phyloP scores from a whole-genome alignment of 2,113 vertebrate species.

The Elaphurus davidianus region DNA sequence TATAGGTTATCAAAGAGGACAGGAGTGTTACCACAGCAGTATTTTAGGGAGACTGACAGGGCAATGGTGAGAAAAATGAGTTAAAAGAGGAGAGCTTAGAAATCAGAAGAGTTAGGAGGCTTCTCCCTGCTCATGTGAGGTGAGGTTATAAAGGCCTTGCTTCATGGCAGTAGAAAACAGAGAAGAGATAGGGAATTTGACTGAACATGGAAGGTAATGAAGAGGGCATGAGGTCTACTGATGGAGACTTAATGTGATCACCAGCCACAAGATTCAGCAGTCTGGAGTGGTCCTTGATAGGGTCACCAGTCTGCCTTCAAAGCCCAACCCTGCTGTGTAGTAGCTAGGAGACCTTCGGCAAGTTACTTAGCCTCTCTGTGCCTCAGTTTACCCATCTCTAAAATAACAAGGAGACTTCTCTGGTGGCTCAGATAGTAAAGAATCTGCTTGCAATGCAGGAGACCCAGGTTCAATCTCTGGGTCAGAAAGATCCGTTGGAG shows the following conservation, averaged over 20 bases:
- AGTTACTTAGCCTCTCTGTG: not conserved
- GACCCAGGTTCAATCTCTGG: not conserved
- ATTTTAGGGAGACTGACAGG: not conserved
- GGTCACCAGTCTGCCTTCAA: not conserved
- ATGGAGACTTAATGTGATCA: not conserved
- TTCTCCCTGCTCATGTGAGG: not conserved
- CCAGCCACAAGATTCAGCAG: not conserved
- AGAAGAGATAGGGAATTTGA: not conserved
- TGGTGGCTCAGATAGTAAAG: not conserved
- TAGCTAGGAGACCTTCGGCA: not conserved
- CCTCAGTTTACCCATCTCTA: not conserved
- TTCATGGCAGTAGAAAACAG: not conserved
- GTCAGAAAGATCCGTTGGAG: not conserved
- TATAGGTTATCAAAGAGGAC: not conserved
- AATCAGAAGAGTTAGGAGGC: not conserved
- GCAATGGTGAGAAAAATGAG: not conserved
- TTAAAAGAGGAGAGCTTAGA: not conserved
- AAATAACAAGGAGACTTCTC: not conserved
- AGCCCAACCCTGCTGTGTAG: not conserved
- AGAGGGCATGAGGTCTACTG: not conserved
- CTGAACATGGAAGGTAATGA: not conserved
- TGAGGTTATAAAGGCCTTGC: not conserved
- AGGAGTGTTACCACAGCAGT: not conserved
- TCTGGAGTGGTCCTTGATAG: accelerated
- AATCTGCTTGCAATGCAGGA: not conserved